These are phyloP conservation scores for Dipodomys merriami DNA, from an alignment of 2,113 vertebrate genomes.

Conservation along the genomic window DNA sequence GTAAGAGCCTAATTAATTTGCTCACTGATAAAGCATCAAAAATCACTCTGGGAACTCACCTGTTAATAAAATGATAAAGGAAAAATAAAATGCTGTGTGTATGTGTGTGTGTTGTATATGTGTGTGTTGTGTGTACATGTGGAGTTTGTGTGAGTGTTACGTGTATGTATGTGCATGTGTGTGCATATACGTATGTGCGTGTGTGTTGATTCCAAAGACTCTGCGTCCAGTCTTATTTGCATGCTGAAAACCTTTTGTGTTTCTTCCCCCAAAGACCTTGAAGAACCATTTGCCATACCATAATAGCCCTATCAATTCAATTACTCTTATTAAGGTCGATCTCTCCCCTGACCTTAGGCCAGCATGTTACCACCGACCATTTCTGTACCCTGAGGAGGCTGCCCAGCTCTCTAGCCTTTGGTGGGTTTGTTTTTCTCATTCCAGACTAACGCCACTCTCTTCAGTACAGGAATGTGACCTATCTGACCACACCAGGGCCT, in stretches of 20 bases:
- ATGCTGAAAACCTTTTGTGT: constrained; percentile 46
- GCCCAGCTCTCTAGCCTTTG: neutral
- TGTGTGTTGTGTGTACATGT: neutral
- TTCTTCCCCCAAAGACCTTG: neutral
- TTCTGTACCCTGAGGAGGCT: neutral
- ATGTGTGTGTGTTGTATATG: neutral
- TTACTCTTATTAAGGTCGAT: neutral
- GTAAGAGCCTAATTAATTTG: constrained; percentile 76
- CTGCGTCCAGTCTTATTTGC: constrained; percentile 19
- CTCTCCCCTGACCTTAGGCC: neutral
- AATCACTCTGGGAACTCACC: constrained; percentile 38
- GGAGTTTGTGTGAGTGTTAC: neutral
- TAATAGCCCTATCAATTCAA: neutral
- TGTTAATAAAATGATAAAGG: constrained; percentile 72
- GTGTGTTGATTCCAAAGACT: neutral
- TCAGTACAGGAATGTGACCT: neutral
- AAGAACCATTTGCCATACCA: neutral
- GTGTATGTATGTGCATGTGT: neutral
- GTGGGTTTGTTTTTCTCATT: neutral
- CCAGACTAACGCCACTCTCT: neutral
- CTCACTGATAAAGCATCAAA: constrained; percentile 43
- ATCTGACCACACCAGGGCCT: neutral
- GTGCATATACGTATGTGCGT: too few relatives aligned
- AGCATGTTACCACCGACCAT: neutral
- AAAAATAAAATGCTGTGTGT: neutral